Conservation (phyloP, 2,113 vertebrate genomes). For the Spea bombifrons region DNA sequence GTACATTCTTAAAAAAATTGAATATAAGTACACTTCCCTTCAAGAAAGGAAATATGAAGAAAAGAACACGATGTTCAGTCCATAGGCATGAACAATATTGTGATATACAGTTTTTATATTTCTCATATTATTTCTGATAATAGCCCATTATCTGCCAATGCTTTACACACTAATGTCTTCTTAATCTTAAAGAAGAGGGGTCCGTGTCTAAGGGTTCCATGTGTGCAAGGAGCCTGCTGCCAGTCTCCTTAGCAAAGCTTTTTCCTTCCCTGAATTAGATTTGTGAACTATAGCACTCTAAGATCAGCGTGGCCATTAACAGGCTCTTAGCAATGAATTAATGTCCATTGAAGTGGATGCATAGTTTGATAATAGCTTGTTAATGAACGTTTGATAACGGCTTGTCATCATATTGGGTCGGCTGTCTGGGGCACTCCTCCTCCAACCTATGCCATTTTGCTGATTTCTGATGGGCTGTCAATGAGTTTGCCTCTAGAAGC, state of each 20-base stretch:
- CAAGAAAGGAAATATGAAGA: too few relatives aligned
- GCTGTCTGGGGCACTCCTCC: conserved; percentile 19
- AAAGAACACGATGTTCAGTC: too few relatives aligned
- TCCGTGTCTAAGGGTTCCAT: neutral
- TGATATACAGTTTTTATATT: too few relatives aligned
- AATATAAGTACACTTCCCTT: too few relatives aligned
- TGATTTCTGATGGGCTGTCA: conserved; percentile 22
- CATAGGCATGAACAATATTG: too few relatives aligned
- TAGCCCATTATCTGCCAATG: too few relatives aligned
- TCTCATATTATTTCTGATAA: too few relatives aligned
- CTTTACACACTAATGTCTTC: too few relatives aligned
- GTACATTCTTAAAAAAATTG: too few relatives aligned
- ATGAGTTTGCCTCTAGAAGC: conserved; percentile 9
- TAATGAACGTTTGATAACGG: conserved; percentile 46
- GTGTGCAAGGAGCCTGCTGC: neutral
- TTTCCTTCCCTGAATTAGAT: conserved; percentile 6
- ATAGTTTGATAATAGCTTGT: conserved; percentile 38
- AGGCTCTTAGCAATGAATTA: conserved; percentile 44
- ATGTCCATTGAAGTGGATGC: conserved; percentile 29
- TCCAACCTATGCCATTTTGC: conserved; percentile 33
- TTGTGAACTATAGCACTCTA: conserved; percentile 28
- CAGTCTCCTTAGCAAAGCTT: neutral
- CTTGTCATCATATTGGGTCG: conserved; percentile 31
- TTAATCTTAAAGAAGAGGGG: too few relatives aligned
- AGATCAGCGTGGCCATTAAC: conserved; percentile 35